Conservation (phyloP, 2,797 vertebrate species). For the Rhodeus uyekii region DNA sequence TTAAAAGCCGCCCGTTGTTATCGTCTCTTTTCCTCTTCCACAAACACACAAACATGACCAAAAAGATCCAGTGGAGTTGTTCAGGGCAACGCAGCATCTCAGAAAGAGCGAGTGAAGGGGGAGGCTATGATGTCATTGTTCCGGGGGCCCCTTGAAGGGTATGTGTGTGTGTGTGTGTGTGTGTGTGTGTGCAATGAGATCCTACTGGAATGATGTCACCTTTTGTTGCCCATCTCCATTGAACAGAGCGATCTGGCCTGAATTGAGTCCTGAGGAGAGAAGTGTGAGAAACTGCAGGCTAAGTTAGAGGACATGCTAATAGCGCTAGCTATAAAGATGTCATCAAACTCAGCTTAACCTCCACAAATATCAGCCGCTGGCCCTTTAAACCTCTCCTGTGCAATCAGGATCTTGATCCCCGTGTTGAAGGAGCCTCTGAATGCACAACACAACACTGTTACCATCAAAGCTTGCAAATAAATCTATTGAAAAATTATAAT, state of each 20-base stretch:
- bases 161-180: slow-evolving; percentile 19
- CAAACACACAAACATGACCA: slow-evolving; percentile 55
- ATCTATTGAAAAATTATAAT: background rate
- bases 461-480: background rate
- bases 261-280: slow-evolving; percentile 48
- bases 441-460: slow-evolving; percentile 35
- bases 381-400: background rate
- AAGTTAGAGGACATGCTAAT: slow-evolving; percentile 19
- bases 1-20: background rate
- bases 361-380: slow-evolving; percentile 36
- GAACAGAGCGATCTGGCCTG: slow-evolving; percentile 37
- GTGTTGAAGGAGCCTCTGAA: slow-evolving; percentile 24
- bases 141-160: background rate
- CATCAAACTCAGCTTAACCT: slow-evolving; percentile 54
- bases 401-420: slow-evolving; percentile 35
- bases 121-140: slow-evolving; percentile 65
- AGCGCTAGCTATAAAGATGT: slow-evolving; percentile 67
- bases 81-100: slow-evolving; percentile 64
- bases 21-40: slow-evolving; percentile 15
- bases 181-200: slow-evolving; percentile 45
- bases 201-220: slow-evolving; percentile 50
- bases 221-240: slow-evolving; percentile 47
- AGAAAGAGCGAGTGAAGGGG: slow-evolving; percentile 58
- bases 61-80: slow-evolving; percentile 59
- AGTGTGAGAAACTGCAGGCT: slow-evolving; percentile 47